Conservation (phyloP, 2,113 vertebrate genomes). For the Piliocolobus tephrosceles region DNA sequence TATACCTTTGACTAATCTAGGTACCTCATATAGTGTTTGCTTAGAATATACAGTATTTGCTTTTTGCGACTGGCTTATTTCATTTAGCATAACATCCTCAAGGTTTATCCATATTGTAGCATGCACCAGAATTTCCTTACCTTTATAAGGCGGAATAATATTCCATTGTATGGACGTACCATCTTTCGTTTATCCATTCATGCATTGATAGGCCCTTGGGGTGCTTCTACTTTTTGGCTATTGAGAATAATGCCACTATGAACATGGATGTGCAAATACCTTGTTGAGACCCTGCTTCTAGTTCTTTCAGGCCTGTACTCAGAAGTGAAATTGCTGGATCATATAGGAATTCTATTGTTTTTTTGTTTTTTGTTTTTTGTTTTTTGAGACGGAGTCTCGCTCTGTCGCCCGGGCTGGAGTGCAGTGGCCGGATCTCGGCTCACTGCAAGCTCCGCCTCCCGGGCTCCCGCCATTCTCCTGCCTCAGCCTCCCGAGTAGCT, state of each 20-base stretch:
- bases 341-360: not conserved
- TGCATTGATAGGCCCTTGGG: not conserved
- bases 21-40: not conserved
- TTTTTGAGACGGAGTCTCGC: too few species aligned
- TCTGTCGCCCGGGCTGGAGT: too few species aligned
- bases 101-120: not conserved
- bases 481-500: too few species aligned
- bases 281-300: slow-evolving; percentile 16
- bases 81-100: not conserved
- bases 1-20: not conserved
- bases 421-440: too few species aligned
- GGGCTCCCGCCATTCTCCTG: too few species aligned
- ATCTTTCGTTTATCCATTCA: not conserved
- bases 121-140: not conserved
- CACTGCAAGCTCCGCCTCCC: too few species aligned
- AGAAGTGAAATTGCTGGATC: not conserved
- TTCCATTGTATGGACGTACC: not conserved
- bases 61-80: not conserved
- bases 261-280: not conserved
- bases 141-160: not conserved
- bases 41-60: not conserved
- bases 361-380: too few species aligned
- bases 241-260: not conserved
- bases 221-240: not conserved
- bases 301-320: not conserved